A percentile compares a stretch with the other conserved stretches of the same genome.
These are phyloP conservation scores for Drosophila auraria DNA, from an alignment of 1,140 invertebrate species.

Conservation along the genomic window DNA sequence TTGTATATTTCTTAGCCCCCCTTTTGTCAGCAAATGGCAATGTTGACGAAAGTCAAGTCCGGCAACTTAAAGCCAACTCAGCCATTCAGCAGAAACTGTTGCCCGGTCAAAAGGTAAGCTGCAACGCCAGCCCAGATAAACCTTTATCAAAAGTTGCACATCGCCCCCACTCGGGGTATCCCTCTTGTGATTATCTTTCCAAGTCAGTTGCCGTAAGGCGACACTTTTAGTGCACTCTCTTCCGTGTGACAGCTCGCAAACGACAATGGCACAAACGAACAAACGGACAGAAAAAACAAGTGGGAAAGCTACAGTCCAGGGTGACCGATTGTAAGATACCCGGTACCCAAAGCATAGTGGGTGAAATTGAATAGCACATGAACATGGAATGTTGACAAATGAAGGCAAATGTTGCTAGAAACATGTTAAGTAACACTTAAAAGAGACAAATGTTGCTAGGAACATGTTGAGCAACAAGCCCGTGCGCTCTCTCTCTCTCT, in stretches of 20 bases:
- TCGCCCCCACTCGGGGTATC: constrained; percentile 1
- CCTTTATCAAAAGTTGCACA: constrained; percentile 55
- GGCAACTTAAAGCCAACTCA: constrained; percentile 69
- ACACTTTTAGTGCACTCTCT: constrained; percentile 63
- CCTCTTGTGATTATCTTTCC: constrained; percentile 46
- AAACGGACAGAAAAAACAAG: constrained; percentile 2
- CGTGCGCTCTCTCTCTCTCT: too few species aligned
- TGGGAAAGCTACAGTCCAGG: too few species aligned
- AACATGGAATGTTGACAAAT: too few species aligned
- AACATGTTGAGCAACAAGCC: too few species aligned
- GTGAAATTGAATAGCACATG: too few species aligned
- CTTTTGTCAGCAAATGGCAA: constrained; percentile 16
- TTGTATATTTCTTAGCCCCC: constrained; percentile 12
- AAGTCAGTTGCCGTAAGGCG: constrained; percentile 59
- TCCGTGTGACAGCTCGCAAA: constrained; percentile 47
- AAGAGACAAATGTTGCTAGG: too few species aligned
- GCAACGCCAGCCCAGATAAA: constrained; percentile 50
- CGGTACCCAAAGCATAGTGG: too few species aligned
- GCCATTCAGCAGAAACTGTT: constrained; percentile 53
- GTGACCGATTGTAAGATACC: too few species aligned
- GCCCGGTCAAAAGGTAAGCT: constrained; percentile 36
- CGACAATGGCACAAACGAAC: constrained; percentile 41
- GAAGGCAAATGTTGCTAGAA: too few species aligned
- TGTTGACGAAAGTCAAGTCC: constrained; percentile 66
- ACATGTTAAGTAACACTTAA: too few species aligned